Conservation (phyloP, 2,888 invertebrate genomes). For the Leptopilina syphax region DNA sequence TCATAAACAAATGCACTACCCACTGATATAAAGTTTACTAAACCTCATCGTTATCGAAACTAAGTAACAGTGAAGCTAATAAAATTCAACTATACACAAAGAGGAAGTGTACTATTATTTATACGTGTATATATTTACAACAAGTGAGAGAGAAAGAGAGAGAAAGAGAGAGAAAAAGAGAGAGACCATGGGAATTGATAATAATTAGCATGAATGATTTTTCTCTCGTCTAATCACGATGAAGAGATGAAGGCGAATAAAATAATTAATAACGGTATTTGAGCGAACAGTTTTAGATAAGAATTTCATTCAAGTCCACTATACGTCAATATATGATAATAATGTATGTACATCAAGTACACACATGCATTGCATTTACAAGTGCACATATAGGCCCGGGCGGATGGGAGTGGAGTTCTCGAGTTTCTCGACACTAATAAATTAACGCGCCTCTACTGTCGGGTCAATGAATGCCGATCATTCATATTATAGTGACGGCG, state of each 20-base stretch:
- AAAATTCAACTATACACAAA: neutral
- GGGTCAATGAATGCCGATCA: conserved; percentile 40
- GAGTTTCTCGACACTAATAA: conserved; percentile 30
- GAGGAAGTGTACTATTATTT: conserved; percentile 1
- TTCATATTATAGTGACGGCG: neutral
- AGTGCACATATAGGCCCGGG: conserved; percentile 4
- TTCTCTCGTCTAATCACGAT: conserved; percentile 4
- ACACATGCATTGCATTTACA: neutral
- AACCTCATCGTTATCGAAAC: conserved; percentile 1
- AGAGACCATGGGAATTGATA: conserved; percentile 1
- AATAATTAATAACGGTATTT: conserved; percentile 27
- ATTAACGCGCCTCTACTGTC: conserved; percentile 18
- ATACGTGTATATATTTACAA: too few species aligned
- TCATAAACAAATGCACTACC: conserved; percentile 1
- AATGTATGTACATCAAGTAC: neutral
- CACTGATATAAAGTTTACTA: neutral
- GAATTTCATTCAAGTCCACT: conserved; percentile 18
- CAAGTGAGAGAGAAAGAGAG: too few species aligned
- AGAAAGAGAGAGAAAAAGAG: too few species aligned
- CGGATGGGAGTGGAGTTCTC: conserved; percentile 20
- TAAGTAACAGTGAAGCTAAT: conserved; percentile 9
- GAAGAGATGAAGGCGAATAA: conserved; percentile 2
- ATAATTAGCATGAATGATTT: neutral
- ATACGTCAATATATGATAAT: neutral
- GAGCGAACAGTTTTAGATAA: conserved; percentile 11